Evolutionary conservation across 2,888 invertebrate genomes (phyloP), one percentile per base, ranked within the genome.

Genomic region (Abrostola tripartita): DNA sequence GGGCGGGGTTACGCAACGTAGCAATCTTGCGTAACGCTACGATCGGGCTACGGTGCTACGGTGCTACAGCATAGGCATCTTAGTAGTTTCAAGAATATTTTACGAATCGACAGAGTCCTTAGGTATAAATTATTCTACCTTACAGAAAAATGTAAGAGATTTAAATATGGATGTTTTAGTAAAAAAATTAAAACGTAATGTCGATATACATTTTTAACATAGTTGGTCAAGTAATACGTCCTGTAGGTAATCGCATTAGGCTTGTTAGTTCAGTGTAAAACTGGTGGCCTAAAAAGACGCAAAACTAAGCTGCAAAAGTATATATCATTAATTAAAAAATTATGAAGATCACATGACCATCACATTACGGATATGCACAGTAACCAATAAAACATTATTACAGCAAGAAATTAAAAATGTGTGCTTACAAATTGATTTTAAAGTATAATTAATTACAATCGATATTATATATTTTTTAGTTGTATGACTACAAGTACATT

Each of bases 1-100:
- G 75, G 74, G 71, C 68, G 68, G 56, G 65, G 76, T 83, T 81
- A 81, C 82, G 82, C 74, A 83, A 81, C 71, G 57, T 62, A 63
- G 68, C 66, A 54, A 37, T 49, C 79, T 82, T 81, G 74, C 83
- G 81, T 82, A 82, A 81, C 63, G 69, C 65, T 75, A 65, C 63
- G 58, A 52, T 50, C 47, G 9, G 41, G 59, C 65, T 65, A 65
- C 71, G 71, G 7, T 5, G 66, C 66, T 72, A 65, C 72, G 65
- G 42, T 35, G 62, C 68, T 76, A 71, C 65, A 67, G 35, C 59
- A 68, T 62, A 69, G 76, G 37, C 58, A 36, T 59, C 68, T 62
- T 40, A 53, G 37, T 55, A 62, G 36, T 47, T 57, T 49, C 42
- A 58, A 40, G 56, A 37, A 35, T 58, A 61, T 61, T 62, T 67